Percentiles rank a stretch among this genome's conserved stretches.
phyloP scores from a whole-genome alignment of 1,140 invertebrate genomes.

The Solenopsis invicta region DNA sequence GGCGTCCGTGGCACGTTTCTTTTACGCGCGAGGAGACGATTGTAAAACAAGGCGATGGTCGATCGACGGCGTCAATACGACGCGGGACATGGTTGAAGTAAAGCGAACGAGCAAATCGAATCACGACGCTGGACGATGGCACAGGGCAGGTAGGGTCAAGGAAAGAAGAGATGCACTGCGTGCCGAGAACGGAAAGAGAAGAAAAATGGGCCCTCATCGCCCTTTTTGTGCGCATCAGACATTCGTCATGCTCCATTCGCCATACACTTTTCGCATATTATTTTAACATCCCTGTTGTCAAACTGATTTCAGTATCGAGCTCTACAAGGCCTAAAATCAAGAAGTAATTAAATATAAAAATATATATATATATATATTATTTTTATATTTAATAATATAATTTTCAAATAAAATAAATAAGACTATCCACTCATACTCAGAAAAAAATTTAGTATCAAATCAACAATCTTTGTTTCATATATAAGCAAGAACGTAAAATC shows the following conservation, averaged over 20 bases:
- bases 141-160: background rate
- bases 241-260: background rate
- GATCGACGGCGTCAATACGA: slow-evolving; percentile 7
- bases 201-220: background rate
- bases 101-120: slow-evolving; percentile 54
- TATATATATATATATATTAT: no score
- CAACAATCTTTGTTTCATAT: no score
- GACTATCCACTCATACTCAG: background rate
- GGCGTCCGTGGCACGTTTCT: slow-evolving; percentile 10
- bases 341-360: no score
- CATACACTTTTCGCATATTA: background rate
- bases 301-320: background rate
- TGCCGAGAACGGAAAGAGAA: background rate
- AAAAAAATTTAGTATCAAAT: no score
- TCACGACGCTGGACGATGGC: slow-evolving; percentile 30
- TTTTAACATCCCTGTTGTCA: background rate
- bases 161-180: background rate
- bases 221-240: background rate
- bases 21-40: background rate
- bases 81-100: slow-evolving; percentile 14
- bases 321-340: background rate
- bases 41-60: background rate
- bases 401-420: background rate
- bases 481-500: no score
- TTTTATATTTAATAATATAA: background rate